Conservation (phyloP, 2,113 vertebrate species). For the Lepus timidus region DNA sequence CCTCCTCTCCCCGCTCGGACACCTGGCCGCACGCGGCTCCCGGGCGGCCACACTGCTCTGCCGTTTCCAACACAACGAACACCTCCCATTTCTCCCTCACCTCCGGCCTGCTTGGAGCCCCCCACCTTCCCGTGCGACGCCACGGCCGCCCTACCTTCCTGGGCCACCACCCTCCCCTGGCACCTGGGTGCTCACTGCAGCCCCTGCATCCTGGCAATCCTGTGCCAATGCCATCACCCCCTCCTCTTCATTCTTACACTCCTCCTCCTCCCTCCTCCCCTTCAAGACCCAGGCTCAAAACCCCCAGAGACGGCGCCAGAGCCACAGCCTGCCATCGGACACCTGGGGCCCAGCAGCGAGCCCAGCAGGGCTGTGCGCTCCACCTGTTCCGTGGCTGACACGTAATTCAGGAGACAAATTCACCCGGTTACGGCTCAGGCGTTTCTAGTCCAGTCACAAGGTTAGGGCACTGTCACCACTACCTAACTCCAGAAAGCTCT, state of each 20-base stretch:
- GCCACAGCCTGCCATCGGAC: not conserved
- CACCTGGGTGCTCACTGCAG: not conserved
- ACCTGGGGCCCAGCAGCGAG: not conserved
- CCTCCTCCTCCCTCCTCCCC: not conserved
- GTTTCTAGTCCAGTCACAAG: not conserved
- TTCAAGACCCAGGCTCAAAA: not conserved
- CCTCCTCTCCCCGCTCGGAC: accelerated
- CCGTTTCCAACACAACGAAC: not conserved
- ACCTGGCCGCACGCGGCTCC: not conserved
- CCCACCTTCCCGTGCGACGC: too few species aligned
- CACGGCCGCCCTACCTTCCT: not conserved
- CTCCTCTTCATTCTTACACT: not conserved
- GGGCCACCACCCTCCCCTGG: accelerated
- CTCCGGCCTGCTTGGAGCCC: too few species aligned
- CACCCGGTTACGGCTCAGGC: not conserved
- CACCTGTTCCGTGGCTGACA: not conserved
- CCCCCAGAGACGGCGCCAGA: not conserved
- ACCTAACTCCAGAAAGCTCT: not conserved
- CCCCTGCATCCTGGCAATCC: not conserved
- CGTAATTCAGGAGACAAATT: not conserved
- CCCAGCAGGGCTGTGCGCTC: not conserved
- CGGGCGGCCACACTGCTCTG: not conserved
- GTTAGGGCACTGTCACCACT: not conserved
- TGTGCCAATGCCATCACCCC: accelerated
- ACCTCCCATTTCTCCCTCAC: too few species aligned